Evolutionary conservation across 2,888 invertebrate genomes (phyloP).

Genomic region (Ophraella communa): DNA sequence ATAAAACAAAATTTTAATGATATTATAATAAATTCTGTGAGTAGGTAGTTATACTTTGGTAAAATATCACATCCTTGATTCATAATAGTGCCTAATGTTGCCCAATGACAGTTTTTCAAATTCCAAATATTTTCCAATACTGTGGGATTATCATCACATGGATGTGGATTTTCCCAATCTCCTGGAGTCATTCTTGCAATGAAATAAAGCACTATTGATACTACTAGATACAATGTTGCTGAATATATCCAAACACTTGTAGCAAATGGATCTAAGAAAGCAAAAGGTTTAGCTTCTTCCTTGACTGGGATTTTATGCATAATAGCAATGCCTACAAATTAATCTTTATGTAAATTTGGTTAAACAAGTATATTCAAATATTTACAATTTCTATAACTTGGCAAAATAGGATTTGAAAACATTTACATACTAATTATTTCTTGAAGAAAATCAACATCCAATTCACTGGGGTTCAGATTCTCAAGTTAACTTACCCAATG

Average conservation of each 20-base stretch:
- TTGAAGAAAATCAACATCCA: no score
- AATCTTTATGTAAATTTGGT: no score
- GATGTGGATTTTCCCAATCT: slow-evolving; percentile 95
- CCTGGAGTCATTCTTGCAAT: slow-evolving; percentile 84
- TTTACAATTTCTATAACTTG: no score
- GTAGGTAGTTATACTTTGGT: slow-evolving; percentile 83
- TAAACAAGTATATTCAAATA: no score
- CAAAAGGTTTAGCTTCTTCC: slow-evolving; percentile 81
- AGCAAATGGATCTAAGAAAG: slow-evolving; percentile 87
- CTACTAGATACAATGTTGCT: slow-evolving; percentile 81
- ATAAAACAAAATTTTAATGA: no score
- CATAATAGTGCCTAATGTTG: slow-evolving; percentile 92
- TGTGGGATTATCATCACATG: slow-evolving; percentile 84
- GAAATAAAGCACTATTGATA: slow-evolving; percentile 81
- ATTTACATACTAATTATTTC: no score
- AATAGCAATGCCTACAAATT: slow-evolving; percentile 75
- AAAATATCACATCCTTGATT: slow-evolving; percentile 93
- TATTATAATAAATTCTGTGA: no score
- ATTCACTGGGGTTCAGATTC: no score
- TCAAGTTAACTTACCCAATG: slow-evolving; percentile 71
- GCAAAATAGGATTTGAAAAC: no score
- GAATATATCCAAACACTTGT: slow-evolving; percentile 90
- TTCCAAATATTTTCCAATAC: slow-evolving; percentile 90
- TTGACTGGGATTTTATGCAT: slow-evolving; percentile 81
- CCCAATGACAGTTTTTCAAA: slow-evolving; percentile 90